Base-by-base conservation (phyloP, 2,113 vertebrate genomes). In the Falco punctatus region DNA sequence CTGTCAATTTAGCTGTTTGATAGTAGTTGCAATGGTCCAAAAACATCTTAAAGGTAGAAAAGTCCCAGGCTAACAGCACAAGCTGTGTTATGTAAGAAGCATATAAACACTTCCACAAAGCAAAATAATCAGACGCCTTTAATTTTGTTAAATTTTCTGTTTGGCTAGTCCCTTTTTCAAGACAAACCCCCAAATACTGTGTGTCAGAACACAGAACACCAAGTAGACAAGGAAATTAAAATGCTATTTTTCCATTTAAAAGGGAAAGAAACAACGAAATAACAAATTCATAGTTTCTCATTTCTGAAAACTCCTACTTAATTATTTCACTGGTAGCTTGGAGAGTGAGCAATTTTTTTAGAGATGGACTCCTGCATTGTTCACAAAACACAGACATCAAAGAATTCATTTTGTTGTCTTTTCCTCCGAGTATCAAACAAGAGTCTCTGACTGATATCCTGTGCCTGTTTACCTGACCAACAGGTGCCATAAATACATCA, bases 101-200 rank as follows among this genome's bases (percentile, higher is more conserved):
- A 72, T 35, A 67, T 38, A 79, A 61, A 70, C 52, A 51, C 32
- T 94, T 78, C 23, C 61, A 90, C 52, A 91, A 69, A 81, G 81
- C 88, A 87, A 93, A 97, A 95, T 55, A 90, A 94, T 64, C 11
- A 84, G 64, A 54, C 38, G 6, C 51, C 78, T 92, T 66, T 58
- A 66, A 64, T 81, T 74, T 79, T 3, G 0, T 75, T 73, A 42
- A 57, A 30, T 21, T 40, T 74, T 86, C 77, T 78, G 69, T 70
- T 88, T 80, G 59, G 27, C 80, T 80, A 59, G 66, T 15, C 61
- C 49, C 48, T 66, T 85, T 86, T 92, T 86, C 46, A 92, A 84
- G 83, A 89, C 22, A 89, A 83, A 49, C 13, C 0, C 6, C 22
- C 16, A 44, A 84, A 84, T 57, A 91, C 0, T 7, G 35, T 33